A percentile compares a stretch with the other conserved stretches of the same genome.
Conservation (phyloP, 1,140 invertebrate species). For the Eumaeus atala region DNA sequence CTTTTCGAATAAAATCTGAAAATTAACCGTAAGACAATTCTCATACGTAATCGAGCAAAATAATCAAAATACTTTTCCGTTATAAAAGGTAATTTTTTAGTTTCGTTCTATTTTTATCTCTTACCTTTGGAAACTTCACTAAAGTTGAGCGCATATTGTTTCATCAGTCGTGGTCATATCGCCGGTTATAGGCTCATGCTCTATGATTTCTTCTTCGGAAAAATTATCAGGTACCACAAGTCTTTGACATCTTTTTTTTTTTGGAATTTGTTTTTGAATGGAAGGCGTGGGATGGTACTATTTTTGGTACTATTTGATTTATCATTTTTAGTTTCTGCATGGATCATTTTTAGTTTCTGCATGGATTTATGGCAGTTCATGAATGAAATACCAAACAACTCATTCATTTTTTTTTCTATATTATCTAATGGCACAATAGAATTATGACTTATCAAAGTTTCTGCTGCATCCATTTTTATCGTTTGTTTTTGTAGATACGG, state of each 20-base stretch:
- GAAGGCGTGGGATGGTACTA: conserved; percentile 37
- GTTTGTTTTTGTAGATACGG: conserved; percentile 32
- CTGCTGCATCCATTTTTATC: conserved; percentile 20
- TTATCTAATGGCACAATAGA: conserved; percentile 41
- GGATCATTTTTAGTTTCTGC: too few relatives aligned
- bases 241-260: conserved; percentile 33
- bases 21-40: conserved; percentile 56
- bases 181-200: conserved; percentile 58
- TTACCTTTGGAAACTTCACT: conserved; percentile 28
- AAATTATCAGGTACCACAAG: conserved; percentile 33
- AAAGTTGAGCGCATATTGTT: conserved; percentile 25
- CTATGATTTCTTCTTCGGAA: conserved; percentile 61
- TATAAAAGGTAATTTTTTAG: conserved; percentile 50
- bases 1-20: conserved; percentile 50
- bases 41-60: conserved; percentile 62
- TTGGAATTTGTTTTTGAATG: conserved; percentile 36
- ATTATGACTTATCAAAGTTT: conserved; percentile 29
- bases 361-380: conserved; percentile 38
- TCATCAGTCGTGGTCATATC: conserved; percentile 40
- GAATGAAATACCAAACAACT: conserved; percentile 56
- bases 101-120: conserved; percentile 27
- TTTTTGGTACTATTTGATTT: conserved; percentile 24
- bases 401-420: conserved; percentile 66
- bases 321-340: conserved; percentile 31
- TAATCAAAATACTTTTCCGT: conserved; percentile 70